These are phyloP conservation scores for Tonatia bakeri DNA, from an alignment of 2,113 vertebrate genomes.

Conservation along the genomic window DNA sequence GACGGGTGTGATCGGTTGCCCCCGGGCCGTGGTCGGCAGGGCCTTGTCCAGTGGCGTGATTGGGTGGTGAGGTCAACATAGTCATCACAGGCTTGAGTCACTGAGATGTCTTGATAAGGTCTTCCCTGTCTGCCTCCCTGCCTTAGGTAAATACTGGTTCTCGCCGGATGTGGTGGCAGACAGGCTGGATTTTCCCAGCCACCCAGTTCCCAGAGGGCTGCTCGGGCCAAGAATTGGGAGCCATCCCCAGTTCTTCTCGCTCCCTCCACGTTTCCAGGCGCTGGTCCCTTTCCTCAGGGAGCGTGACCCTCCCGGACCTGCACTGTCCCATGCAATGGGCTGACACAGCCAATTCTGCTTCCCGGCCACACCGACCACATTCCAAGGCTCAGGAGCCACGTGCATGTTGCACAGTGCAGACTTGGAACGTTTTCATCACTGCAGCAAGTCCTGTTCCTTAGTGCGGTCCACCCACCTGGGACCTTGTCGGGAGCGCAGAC, in stretches of 20 bases:
- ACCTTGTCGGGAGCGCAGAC: neutral
- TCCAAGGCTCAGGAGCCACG: neutral
- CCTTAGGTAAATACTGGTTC: neutral
- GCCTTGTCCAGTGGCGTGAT: no score
- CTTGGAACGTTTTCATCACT: neutral
- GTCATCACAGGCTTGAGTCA: neutral
- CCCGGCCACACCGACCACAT: rapidly evolving
- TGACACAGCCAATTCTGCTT: neutral
- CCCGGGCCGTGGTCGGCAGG: neutral
- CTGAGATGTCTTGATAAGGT: neutral
- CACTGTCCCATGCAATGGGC: rapidly evolving
- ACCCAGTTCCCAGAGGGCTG: neutral
- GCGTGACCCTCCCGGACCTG: rapidly evolving
- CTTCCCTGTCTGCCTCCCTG: neutral
- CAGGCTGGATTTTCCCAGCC: neutral
- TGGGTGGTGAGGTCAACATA: neutral
- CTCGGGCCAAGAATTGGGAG: neutral
- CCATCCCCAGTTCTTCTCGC: neutral
- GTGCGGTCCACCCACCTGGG: rapidly evolving
- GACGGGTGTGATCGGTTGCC: no score
- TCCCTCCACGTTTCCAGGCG: rapidly evolving
- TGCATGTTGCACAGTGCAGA: no score
- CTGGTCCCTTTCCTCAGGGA: neutral
- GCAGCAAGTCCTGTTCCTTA: neutral
- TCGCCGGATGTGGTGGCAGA: neutral